A percentile compares a stretch with the other conserved stretches of the same genome.
phyloP scores from a whole-genome alignment of 1,140 invertebrate species.

The Hesperophylax magnus region DNA sequence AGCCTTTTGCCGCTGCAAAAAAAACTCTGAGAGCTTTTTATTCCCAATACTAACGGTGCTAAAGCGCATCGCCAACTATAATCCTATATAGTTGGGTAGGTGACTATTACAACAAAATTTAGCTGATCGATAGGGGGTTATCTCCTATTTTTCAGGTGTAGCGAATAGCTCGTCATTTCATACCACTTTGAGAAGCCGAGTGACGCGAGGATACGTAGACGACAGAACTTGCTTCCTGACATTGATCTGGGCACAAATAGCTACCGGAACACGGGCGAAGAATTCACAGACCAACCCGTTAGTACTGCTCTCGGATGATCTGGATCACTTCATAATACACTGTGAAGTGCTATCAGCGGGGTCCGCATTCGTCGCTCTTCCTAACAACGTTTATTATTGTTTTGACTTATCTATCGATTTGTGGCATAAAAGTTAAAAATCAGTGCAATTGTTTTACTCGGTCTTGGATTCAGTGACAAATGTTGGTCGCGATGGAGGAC shows the following conservation, averaged over 20 bases:
- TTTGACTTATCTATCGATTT: neutral
- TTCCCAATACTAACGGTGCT: too few relatives aligned
- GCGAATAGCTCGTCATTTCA: too few relatives aligned
- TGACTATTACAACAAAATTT: too few relatives aligned
- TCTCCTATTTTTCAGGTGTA: too few relatives aligned
- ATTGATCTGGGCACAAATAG: slow-evolving; percentile 9
- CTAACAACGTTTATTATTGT: neutral
- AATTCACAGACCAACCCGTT: too few relatives aligned
- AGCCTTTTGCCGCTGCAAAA: too few relatives aligned
- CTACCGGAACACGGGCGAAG: neutral
- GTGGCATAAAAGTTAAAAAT: neutral
- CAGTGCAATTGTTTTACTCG: neutral
- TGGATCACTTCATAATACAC: neutral
- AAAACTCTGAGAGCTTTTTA: too few relatives aligned
- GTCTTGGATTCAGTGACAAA: neutral
- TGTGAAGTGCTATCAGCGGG: neutral
- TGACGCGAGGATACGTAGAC: too few relatives aligned
- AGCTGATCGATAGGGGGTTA: too few relatives aligned
- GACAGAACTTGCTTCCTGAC: neutral
- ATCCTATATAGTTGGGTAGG: too few relatives aligned
- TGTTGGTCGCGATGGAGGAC: neutral
- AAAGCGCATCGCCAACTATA: too few relatives aligned
- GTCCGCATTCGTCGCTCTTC: neutral
- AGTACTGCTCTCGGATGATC: neutral
- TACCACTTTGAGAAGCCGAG: too few relatives aligned